phyloP scores from a whole-genome alignment of 1,140 invertebrate genomes.

The Drosophila sturtevanti region DNA sequence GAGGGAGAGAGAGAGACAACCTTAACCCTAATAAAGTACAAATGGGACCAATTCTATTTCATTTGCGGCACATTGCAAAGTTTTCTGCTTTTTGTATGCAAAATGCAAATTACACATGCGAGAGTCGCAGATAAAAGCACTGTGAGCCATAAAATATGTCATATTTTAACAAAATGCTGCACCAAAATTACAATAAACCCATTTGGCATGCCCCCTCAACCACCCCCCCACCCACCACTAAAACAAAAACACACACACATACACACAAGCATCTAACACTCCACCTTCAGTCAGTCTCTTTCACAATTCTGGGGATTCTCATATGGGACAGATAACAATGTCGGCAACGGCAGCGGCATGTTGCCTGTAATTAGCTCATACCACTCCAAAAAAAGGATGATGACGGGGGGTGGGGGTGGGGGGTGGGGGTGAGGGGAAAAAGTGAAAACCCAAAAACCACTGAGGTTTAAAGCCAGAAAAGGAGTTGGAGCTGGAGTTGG shows the following conservation, averaged over 20 bases:
- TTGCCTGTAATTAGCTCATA: constrained; percentile 57
- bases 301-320: constrained; percentile 39
- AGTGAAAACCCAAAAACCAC: neutral
- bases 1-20: neutral
- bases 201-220: constrained; percentile 56
- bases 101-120: constrained; percentile 68
- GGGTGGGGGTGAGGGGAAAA: no score
- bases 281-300: neutral
- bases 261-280: neutral
- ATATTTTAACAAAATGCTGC: constrained; percentile 81
- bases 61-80: constrained; percentile 59
- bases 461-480: neutral
- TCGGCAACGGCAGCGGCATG: constrained; percentile 15
- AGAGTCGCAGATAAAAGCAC: constrained; percentile 64
- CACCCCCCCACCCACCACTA: neutral
- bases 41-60: constrained; percentile 80
- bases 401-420: no score
- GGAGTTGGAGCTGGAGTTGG: neutral
- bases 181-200: constrained; percentile 80
- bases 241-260: no score
- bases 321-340: constrained; percentile 75
- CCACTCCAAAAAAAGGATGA: neutral
- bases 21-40: constrained; percentile 78
- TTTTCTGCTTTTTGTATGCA: constrained; percentile 23
- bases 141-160: constrained; percentile 82